phyloP scores from a whole-genome alignment of 2,888 invertebrate genomes.

The Iphiclides podalirius region DNA sequence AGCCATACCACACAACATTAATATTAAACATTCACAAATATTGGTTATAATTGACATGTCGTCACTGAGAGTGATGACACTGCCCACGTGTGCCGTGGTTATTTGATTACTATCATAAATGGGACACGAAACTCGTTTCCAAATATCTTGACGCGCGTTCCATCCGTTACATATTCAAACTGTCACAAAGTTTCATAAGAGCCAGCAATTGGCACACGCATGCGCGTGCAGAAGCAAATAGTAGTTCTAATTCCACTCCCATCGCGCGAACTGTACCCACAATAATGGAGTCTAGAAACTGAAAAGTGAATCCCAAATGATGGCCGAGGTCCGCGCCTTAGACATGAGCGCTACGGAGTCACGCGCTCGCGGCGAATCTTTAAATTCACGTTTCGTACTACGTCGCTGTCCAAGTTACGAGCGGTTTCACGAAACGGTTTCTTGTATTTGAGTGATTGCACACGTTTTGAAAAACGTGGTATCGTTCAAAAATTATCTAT shows the following conservation, averaged over 20 bases:
- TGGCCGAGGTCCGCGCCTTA: slow-evolving; percentile 3
- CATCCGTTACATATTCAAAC: slow-evolving; percentile 10
- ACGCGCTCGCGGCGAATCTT: slow-evolving; percentile 46
- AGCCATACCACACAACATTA: too few species aligned
- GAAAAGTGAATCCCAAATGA: slow-evolving; percentile 19
- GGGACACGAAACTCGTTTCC: slow-evolving; percentile 1
- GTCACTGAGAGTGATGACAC: too few species aligned
- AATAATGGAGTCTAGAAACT: slow-evolving; percentile 19
- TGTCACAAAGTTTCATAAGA: slow-evolving; percentile 21
- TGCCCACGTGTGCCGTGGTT: too few species aligned
- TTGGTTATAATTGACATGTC: too few species aligned
- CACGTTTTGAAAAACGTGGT: too few species aligned
- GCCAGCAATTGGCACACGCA: slow-evolving; percentile 1
- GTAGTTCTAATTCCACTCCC: slow-evolving; percentile 9
- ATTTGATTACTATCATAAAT: not conserved
- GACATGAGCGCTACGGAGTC: slow-evolving; percentile 49
- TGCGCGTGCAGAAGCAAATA: slow-evolving; percentile 3
- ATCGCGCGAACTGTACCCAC: slow-evolving; percentile 11
- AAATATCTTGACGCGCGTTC: slow-evolving; percentile 3
- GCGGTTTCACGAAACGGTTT: slow-evolving; percentile 23
- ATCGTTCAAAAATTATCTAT: too few species aligned
- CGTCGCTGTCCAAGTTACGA: slow-evolving; percentile 28
- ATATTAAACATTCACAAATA: too few species aligned
- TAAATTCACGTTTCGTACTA: slow-evolving; percentile 57
- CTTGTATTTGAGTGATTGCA: too few species aligned